A percentile compares a stretch with the other conserved stretches of the same genome.
Conservation (phyloP, 2,888 invertebrate species). For the Cheilosia vulpina region DNA sequence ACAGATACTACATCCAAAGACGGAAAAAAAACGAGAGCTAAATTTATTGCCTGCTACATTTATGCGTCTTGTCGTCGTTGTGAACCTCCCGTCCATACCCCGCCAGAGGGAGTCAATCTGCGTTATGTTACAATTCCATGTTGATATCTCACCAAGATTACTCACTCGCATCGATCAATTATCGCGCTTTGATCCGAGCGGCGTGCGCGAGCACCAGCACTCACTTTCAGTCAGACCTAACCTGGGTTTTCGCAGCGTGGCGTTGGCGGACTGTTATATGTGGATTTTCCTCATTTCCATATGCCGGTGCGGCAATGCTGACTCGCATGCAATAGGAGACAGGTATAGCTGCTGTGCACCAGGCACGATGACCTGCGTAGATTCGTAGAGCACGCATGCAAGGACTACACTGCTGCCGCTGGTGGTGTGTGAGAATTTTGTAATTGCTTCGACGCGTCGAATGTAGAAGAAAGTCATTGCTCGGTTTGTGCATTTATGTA, state of each 20-base stretch:
- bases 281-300: slow-evolving; percentile 64
- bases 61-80: slow-evolving; percentile 60
- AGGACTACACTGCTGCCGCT: slow-evolving; percentile 43
- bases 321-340: slow-evolving; percentile 27
- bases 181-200: slow-evolving; percentile 69
- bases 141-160: slow-evolving; percentile 72
- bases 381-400: slow-evolving; percentile 65
- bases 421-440: slow-evolving; percentile 66
- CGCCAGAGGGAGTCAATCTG: slow-evolving; percentile 61
- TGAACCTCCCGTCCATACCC: background rate
- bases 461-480: slow-evolving; percentile 63
- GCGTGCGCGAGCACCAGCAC: slow-evolving; percentile 14
- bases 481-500: slow-evolving; percentile 62
- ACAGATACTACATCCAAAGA: background rate
- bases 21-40: slow-evolving; percentile 26
- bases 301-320: slow-evolving; percentile 19
- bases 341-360: background rate
- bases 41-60: slow-evolving; percentile 61
- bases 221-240: slow-evolving; percentile 40
- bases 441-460: slow-evolving; percentile 67
- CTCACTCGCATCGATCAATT: slow-evolving; percentile 73
- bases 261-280: slow-evolving; percentile 66
- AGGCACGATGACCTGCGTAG: slow-evolving; percentile 63
- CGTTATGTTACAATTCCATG: slow-evolving; percentile 54
- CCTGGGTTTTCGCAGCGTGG: slow-evolving; percentile 33